Percentiles rank a stretch among this genome's conserved stretches.
phyloP scores from a whole-genome alignment of 2,113 vertebrate species.

The Thermophis baileyi region DNA sequence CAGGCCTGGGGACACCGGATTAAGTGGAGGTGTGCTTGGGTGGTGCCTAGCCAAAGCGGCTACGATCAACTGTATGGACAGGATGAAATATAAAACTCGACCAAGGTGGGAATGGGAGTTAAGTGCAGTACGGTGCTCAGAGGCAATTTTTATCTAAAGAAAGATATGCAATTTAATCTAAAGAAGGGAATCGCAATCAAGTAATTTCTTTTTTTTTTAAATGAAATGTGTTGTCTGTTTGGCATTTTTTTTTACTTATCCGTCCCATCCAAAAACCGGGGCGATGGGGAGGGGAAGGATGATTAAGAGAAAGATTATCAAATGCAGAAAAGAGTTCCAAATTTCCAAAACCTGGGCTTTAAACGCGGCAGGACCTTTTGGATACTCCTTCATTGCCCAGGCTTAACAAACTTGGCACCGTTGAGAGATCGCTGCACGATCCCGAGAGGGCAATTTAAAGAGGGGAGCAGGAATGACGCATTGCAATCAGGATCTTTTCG shows the following conservation, averaged over 20 bases:
- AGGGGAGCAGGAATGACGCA: conserved; percentile 5
- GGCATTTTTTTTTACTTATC: conserved; percentile 9
- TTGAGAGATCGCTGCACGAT: conserved; percentile 48
- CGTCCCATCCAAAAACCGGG: neutral
- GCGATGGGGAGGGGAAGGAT: neutral
- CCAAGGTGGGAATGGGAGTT: neutral
- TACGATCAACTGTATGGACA: conserved; percentile 29
- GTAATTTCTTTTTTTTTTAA: neutral
- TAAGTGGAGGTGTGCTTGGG: neutral
- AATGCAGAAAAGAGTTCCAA: conserved; percentile 1
- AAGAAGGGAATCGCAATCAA: neutral
- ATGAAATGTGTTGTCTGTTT: neutral
- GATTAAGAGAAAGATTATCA: neutral
- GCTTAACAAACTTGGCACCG: conserved; percentile 18
- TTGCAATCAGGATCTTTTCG: neutral
- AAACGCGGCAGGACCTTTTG: conserved; percentile 21
- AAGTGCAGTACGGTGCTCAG: neutral
- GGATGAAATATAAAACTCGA: neutral
- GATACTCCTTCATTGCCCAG: neutral
- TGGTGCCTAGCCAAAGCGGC: conserved; percentile 11
- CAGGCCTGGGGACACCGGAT: neutral
- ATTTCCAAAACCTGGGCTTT: conserved; percentile 29
- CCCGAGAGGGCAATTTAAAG: conserved; percentile 48
- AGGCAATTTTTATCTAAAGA: neutral
- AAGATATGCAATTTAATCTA: neutral